phyloP scores from a whole-genome alignment of 1,140 invertebrate species.

The Mylabris phalerata region DNA sequence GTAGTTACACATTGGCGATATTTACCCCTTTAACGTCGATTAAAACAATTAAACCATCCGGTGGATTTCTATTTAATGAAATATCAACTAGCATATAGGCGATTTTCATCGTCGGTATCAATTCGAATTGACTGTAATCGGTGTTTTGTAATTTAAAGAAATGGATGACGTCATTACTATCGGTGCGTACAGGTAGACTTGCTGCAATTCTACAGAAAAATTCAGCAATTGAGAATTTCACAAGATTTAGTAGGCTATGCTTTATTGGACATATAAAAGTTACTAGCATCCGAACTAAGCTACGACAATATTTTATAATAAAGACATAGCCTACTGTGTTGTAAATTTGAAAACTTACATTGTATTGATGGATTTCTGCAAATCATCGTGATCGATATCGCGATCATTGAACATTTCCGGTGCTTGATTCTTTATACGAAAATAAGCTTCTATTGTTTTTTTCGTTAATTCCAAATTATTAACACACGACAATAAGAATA shows the following conservation, averaged over 20 bases:
- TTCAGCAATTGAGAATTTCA: too few relatives aligned
- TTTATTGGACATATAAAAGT: too few relatives aligned
- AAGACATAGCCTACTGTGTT: too few relatives aligned
- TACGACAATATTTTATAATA: too few relatives aligned
- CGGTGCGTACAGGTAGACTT: conserved; percentile 50
- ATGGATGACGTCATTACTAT: conserved; percentile 53
- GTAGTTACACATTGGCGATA: not conserved
- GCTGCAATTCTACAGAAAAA: not conserved
- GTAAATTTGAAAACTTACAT: conserved; percentile 19
- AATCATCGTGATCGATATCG: conserved; percentile 25
- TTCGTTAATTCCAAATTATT: conserved; percentile 47
- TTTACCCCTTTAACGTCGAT: conserved; percentile 55
- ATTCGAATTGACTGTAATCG: conserved; percentile 51
- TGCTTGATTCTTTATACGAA: conserved; percentile 44
- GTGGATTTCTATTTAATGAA: conserved; percentile 32
- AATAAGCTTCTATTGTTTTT: conserved; percentile 52
- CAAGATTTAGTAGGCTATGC: too few relatives aligned
- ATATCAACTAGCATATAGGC: conserved; percentile 54
- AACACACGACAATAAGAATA: conserved; percentile 53
- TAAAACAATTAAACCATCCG: conserved; percentile 49
- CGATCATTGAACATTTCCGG: conserved; percentile 52
- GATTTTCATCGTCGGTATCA: conserved; percentile 53
- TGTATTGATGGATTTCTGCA: conserved; percentile 18
- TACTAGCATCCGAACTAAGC: too few relatives aligned
- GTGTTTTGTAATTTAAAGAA: conserved; percentile 52